Evolutionary conservation across 2,888 invertebrate species (phyloP), one percentile per base, ranked within the genome.

Genomic region (Priapulus caudatus): DNA sequence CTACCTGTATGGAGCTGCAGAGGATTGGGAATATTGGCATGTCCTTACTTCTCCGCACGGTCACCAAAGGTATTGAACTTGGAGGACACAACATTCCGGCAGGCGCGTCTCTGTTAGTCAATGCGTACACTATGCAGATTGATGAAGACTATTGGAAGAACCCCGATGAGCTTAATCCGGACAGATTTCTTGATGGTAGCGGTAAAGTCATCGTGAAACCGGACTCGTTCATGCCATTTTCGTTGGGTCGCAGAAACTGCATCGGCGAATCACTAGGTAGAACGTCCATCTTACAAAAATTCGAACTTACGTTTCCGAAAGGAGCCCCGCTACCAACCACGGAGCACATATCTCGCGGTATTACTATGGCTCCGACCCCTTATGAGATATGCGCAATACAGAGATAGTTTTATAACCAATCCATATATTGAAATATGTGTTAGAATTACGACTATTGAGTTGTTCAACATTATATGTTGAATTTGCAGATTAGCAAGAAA

Each of bases 41-140:
- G n/a, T n/a, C n/a, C n/a, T n/a, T n/a, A n/a, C n/a, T n/a, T n/a
- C n/a, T n/a, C n/a, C n/a, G n/a, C n/a, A n/a, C n/a, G n/a, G n/a
- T n/a, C n/a, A n/a, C n/a, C n/a, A n/a, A n/a, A n/a, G 45, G 20
- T 20, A 45, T 4, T 5, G 5, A 45, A 4, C n/a, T 45, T 4
- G 45, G 20, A 5, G 45, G 45, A 15, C 20, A 45, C 20, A n/a
- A 4, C n/a, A 4, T 45, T 15, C 45, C 4, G 5, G 5, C 21
- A 15, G 45, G 45, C n/a, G 20, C 45, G 19, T 45, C 19, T 18
- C 21, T 47, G 4, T 18, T 47, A 4, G 23, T 23, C 4, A 47
- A 47, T 16, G n/a, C 23, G 4, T 47, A 47, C 47, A n/a, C n/a
- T 18, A 47, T 47, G n/a, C 47, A 47, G 21, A 22, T 23, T 23